A percentile compares a stretch with the other conserved stretches of the same genome.
Evolutionary conservation across 2,888 invertebrate species (phyloP).

Genomic region (Formica aserva): DNA sequence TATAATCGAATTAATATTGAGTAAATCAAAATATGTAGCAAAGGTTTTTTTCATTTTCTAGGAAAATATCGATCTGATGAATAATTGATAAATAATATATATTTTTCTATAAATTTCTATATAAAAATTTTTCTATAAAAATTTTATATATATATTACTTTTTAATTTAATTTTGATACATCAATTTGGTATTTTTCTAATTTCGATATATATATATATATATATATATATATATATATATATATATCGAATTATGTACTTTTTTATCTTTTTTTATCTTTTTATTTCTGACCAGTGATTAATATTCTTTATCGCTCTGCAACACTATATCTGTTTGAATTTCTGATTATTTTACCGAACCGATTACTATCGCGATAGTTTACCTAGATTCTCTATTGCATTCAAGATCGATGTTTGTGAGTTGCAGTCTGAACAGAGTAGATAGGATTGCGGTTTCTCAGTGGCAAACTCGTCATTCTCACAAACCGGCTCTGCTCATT

Average conservation of each 20-base stretch:
- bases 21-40: background rate
- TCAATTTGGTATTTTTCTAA: no score
- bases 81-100: background rate
- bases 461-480: constrained; percentile 23
- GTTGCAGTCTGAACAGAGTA: constrained; percentile 3
- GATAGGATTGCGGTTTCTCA: constrained; percentile 30
- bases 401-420: background rate
- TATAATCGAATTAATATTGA: background rate
- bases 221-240: no score
- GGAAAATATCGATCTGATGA: background rate
- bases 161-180: background rate
- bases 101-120: background rate
- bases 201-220: no score
- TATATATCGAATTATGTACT: background rate
- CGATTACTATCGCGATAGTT: constrained; percentile 7
- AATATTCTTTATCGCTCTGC: background rate
- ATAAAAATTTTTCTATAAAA: no score
- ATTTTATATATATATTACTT: background rate
- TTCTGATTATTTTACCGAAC: background rate
- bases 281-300: background rate
- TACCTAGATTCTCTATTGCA: constrained; percentile 19
- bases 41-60: background rate
- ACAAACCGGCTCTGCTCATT: constrained; percentile 49
- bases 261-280: background rate
- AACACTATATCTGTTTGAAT: background rate